phyloP scores from a whole-genome alignment of 2,797 vertebrate genomes.

The Micropoecilia bifurca region DNA sequence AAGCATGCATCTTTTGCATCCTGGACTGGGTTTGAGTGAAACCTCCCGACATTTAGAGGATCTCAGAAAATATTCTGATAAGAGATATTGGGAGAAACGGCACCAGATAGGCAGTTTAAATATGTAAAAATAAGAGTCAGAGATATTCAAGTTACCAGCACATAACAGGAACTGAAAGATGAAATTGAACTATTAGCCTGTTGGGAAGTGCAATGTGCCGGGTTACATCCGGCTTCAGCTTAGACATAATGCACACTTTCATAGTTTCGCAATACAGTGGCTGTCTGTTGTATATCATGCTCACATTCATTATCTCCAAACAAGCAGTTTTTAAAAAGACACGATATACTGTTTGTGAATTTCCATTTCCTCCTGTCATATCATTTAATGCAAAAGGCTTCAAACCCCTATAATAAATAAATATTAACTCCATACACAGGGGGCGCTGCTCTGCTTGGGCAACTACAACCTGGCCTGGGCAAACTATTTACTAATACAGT shows the following conservation, averaged over 20 bases:
- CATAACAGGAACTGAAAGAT: slow-evolving; percentile 35
- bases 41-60: slow-evolving; percentile 2
- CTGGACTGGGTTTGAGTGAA: slow-evolving; percentile 19
- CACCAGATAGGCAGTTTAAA: background rate
- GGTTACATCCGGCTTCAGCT: slow-evolving; percentile 38
- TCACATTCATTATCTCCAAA: slow-evolving; percentile 6
- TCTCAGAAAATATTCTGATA: background rate
- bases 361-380: background rate
- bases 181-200: slow-evolving; percentile 23
- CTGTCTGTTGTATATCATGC: background rate
- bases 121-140: background rate
- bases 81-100: background rate
- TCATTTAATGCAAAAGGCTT: background rate
- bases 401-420: background rate
- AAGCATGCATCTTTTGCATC: slow-evolving; percentile 5
- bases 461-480: background rate
- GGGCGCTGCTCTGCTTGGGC: background rate
- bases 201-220: slow-evolving; percentile 37
- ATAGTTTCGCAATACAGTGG: slow-evolving; percentile 12
- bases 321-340: background rate
- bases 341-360: background rate
- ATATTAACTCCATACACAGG: background rate
- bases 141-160: slow-evolving; percentile 19
- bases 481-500: background rate
- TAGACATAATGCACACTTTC: background rate